Conservation (phyloP, 2,113 vertebrate genomes). For the Hemiprocne comata region DNA sequence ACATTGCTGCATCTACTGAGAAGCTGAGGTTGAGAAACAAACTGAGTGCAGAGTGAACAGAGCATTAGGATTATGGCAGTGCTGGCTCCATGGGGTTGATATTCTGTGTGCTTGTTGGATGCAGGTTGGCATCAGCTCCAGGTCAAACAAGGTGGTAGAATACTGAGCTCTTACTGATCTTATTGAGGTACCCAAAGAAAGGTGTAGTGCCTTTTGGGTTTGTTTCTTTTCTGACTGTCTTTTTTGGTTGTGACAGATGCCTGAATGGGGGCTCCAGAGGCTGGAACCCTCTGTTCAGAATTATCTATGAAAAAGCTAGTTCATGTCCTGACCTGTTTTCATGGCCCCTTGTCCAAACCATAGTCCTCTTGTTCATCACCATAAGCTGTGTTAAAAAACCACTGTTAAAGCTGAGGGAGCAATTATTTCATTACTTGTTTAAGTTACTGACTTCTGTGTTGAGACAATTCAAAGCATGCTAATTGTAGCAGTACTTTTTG, state of each 20-base stretch:
- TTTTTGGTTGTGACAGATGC: background rate
- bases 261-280: background rate
- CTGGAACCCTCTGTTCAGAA: background rate
- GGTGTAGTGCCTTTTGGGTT: background rate
- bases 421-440: background rate
- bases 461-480: background rate
- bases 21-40: background rate
- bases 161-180: background rate
- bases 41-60: background rate
- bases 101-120: background rate
- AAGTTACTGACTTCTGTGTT: background rate
- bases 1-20: background rate
- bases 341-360: background rate
- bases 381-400: background rate
- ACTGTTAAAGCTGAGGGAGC: background rate
- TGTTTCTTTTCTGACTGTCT: background rate
- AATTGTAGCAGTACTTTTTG: background rate
- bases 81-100: background rate
- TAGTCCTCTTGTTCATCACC: background rate
- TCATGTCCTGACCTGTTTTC: background rate
- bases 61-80: accelerated
- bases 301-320: background rate
- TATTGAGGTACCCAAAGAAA: background rate
- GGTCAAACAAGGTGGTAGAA: background rate
- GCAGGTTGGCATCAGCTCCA: no score